Base-by-base conservation (phyloP, 2,797 vertebrate genomes). In the Chromobotia macracanthus region DNA sequence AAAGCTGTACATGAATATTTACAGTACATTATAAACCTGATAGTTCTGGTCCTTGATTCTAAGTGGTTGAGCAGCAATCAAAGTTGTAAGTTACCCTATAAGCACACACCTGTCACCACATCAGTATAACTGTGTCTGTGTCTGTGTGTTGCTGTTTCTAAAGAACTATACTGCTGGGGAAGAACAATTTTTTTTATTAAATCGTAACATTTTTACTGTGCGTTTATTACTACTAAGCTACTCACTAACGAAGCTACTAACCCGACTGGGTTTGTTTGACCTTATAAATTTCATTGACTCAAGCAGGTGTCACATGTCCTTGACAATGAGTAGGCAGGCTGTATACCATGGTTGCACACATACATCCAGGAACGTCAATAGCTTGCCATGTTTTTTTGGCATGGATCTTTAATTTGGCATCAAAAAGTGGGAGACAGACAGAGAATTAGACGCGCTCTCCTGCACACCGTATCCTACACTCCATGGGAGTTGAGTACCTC, bases 201-300 rank as follows among this genome's bases (percentile, higher is more conserved):
- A 44, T 44, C 41, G 11, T 10, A 11, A 31, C 5, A 31, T 31
- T 31, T 31, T 31, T 31, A 31, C 31, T 31, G 31, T 31, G 31
- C 31, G 10, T 44, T 44, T 11, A 44, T 44, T 44, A 11, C 41
- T 10, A 44, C 41, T 44, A 11, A 44, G 8, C 41, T 44, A 44
- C 41, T 44, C 9, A 44, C 41, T 44, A 44, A 11, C 4, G 21
- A 51, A 21, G 11, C 67, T 21, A 56, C 46, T 66, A 56, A 48
- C 35, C 6, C 6, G 38, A 13, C 84, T 81, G 87, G 55, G 91
- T 68, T 82, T 31, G 91, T 68, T 82, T n/a, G 11, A 44, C 28
- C 63, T 72, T 38, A 60, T 46, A 8, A 50, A 83, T 87, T 83
- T 85, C 86, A 83, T 81, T 88, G 87, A 90, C 90, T 88, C 51